phyloP scores from a whole-genome alignment of 2,797 vertebrate species.

The Melanotaenia maccullochi region DNA sequence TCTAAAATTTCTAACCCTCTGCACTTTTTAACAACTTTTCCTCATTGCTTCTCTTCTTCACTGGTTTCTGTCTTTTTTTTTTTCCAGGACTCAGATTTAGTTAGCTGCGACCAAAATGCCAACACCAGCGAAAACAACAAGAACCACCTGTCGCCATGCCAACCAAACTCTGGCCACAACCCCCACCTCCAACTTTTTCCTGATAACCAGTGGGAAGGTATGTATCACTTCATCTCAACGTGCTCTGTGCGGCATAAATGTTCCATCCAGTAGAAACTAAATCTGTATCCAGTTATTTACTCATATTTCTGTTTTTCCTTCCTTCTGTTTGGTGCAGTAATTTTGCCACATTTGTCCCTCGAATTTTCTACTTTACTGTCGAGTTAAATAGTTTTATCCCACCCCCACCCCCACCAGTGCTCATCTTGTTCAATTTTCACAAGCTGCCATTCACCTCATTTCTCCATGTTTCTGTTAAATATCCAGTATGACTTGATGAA shows the following conservation, averaged over 20 bases:
- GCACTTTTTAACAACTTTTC: not conserved
- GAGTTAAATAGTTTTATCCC: too few relatives aligned
- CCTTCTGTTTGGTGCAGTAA: not conserved
- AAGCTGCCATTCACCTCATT: conserved; percentile 5
- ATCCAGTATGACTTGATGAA: not conserved
- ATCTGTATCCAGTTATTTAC: not conserved
- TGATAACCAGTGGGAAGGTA: conserved; percentile 80
- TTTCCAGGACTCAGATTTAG: conserved; percentile 62
- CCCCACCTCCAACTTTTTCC: conserved; percentile 75
- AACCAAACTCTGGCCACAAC: conserved; percentile 57
- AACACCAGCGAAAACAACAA: conserved; percentile 76
- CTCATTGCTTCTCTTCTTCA: not conserved
- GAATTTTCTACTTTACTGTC: too few relatives aligned
- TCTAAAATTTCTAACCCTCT: not conserved
- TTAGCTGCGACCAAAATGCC: conserved; percentile 80
- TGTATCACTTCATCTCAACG: not conserved
- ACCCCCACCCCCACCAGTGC: too few relatives aligned
- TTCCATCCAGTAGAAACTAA: not conserved
- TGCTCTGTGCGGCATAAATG: conserved; percentile 1
- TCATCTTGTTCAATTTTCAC: too few relatives aligned
- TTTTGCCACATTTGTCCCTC: not conserved
- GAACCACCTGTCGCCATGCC: conserved; percentile 66
- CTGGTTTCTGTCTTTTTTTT: not conserved
- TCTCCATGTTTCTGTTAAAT: not conserved
- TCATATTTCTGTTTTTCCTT: not conserved